phyloP scores from a whole-genome alignment of 2,797 vertebrate genomes.

The Menidia menidia region DNA sequence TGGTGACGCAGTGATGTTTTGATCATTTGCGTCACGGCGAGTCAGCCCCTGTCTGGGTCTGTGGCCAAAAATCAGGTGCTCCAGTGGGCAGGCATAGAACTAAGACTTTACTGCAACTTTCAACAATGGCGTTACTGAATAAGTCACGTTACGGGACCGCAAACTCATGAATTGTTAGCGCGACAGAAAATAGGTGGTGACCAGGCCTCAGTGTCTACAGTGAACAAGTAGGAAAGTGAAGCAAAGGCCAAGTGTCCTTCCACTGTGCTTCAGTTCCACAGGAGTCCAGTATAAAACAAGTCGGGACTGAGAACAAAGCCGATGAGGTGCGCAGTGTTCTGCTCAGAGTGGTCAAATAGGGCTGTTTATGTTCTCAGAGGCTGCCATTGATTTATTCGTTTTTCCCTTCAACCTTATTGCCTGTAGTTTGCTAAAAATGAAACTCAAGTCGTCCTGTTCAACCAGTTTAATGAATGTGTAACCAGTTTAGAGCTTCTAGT shows the following conservation, averaged over 20 bases:
- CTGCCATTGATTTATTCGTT: not conserved
- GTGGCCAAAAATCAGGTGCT: slow-evolving; percentile 49
- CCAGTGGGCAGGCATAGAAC: slow-evolving; percentile 39
- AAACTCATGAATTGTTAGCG: not conserved
- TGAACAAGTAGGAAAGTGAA: not conserved
- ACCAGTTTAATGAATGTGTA: slow-evolving; percentile 54
- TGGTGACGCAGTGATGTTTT: slow-evolving; percentile 15
- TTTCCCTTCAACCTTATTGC: too few relatives aligned
- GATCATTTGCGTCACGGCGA: slow-evolving; percentile 26
- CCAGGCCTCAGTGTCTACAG: not conserved
- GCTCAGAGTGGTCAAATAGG: not conserved
- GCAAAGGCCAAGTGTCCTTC: not conserved
- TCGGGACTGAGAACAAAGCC: too few relatives aligned
- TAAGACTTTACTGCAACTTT: slow-evolving; percentile 3
- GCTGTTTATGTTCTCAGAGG: not conserved
- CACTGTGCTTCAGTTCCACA: too few relatives aligned
- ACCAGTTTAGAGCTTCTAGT: slow-evolving; percentile 13
- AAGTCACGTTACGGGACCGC: not conserved
- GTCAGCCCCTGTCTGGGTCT: slow-evolving; percentile 48
- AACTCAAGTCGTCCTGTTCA: slow-evolving; percentile 38
- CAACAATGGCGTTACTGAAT: not conserved
- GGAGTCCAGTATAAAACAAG: too few relatives aligned
- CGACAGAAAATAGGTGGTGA: not conserved
- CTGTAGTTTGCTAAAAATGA: slow-evolving; percentile 18
- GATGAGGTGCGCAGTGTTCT: too few relatives aligned